Evolutionary conservation across 2,888 invertebrate genomes (phyloP).

Genomic region (Drosophila meridiana): DNA sequence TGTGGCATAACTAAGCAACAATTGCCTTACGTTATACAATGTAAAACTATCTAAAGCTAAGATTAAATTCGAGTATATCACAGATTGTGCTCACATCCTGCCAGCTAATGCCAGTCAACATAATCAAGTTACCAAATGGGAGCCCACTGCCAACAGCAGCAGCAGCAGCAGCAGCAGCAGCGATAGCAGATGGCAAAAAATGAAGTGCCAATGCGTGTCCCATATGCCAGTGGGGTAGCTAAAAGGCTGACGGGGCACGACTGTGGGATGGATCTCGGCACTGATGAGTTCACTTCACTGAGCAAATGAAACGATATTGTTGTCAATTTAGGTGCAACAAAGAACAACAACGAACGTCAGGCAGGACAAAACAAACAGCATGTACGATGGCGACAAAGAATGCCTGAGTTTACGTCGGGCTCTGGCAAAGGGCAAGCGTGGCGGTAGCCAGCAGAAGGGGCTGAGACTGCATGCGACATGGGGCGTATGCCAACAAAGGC

Average conservation of each 20-base stretch:
- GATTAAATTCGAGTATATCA: slow-evolving; percentile 40
- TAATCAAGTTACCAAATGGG: slow-evolving; percentile 69
- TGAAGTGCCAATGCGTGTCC: slow-evolving; percentile 58
- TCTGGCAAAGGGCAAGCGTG: background rate
- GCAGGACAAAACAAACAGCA: slow-evolving; percentile 77
- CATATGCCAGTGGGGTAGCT: slow-evolving; percentile 8
- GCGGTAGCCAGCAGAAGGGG: slow-evolving; percentile 23
- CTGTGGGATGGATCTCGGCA: slow-evolving; percentile 50
- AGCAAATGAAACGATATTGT: slow-evolving; percentile 80
- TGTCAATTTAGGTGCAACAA: slow-evolving; percentile 80
- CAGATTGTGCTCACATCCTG: slow-evolving; percentile 40
- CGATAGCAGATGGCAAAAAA: slow-evolving; percentile 57
- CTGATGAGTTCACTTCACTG: slow-evolving; percentile 79
- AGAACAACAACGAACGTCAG: slow-evolving; percentile 66
- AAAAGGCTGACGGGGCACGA: background rate
- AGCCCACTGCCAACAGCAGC: slow-evolving; percentile 21
- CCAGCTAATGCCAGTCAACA: slow-evolving; percentile 58
- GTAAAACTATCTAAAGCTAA: slow-evolving; percentile 30
- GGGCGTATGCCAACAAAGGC: slow-evolving; percentile 60
- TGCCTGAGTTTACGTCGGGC: slow-evolving; percentile 13
- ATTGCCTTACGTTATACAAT: slow-evolving; percentile 33
- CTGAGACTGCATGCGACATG: slow-evolving; percentile 27
- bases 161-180: slow-evolving; percentile 27
- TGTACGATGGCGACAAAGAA: slow-evolving; percentile 62
- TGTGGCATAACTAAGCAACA: slow-evolving; percentile 39